phyloP scores from a whole-genome alignment of 2,888 invertebrate genomes.

The Drosophila setosimentum region DNA sequence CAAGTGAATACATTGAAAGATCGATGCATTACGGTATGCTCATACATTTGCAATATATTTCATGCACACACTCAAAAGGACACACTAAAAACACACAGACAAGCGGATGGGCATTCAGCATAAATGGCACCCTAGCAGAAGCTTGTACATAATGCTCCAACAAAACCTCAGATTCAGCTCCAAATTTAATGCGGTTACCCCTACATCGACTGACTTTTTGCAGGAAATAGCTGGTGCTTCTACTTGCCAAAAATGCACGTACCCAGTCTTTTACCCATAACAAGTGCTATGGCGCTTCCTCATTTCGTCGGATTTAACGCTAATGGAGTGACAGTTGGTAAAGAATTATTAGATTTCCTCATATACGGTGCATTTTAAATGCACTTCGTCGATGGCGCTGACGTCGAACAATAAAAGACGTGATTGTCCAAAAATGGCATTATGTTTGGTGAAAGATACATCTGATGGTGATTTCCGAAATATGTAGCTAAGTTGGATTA shows the following conservation, averaged over 20 bases:
- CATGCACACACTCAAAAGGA: background rate
- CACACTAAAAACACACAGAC: conserved; percentile 9
- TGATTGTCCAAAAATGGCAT: conserved; percentile 48
- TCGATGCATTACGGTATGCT: conserved; percentile 52
- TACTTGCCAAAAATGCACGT: conserved; percentile 22
- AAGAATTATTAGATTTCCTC: conserved; percentile 78
- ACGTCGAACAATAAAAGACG: conserved; percentile 37
- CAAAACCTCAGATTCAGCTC: conserved; percentile 18
- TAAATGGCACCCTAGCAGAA: conserved; percentile 8
- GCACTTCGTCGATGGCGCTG: conserved; percentile 9
- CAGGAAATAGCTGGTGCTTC: conserved; percentile 49
- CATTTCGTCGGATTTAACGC: conserved; percentile 63
- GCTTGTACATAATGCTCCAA: conserved; percentile 17
- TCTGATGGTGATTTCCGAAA: conserved; percentile 9
- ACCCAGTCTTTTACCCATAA: background rate
- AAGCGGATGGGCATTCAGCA: conserved; percentile 18
- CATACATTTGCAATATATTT: conserved; percentile 15
- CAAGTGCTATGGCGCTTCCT: conserved; percentile 21
- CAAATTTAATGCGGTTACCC: conserved; percentile 34
- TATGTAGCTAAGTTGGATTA: conserved; percentile 15
- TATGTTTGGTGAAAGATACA: conserved; percentile 14
- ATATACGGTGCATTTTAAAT: conserved; percentile 65
- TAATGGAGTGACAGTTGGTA: conserved; percentile 76
- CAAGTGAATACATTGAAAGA: conserved; percentile 49
- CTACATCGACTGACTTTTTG: conserved; percentile 18